Conservation (phyloP, 2,113 vertebrate species). For the Hypocryptadius cinnamomeus region DNA sequence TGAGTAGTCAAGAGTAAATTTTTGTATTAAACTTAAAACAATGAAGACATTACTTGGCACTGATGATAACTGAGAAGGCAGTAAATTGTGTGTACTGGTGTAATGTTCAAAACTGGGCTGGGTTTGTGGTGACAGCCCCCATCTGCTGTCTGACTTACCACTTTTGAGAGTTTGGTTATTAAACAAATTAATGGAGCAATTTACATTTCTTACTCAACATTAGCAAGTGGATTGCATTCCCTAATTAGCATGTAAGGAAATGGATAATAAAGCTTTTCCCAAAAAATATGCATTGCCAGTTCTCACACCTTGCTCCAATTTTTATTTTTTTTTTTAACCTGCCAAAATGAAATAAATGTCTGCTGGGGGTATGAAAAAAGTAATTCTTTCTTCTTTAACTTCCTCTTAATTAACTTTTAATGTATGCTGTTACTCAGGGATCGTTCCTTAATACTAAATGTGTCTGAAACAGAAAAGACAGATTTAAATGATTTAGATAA, state of each 20-base stretch:
- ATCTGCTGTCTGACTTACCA: background rate
- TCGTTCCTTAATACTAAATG: conserved; percentile 52
- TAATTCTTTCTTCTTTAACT: conserved; percentile 53
- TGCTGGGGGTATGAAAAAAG: conserved; percentile 27
- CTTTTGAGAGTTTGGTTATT: background rate
- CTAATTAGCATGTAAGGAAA: conserved; percentile 35
- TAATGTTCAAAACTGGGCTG: background rate
- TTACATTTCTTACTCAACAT: background rate
- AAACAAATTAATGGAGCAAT: conserved; percentile 14
- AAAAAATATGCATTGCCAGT: background rate
- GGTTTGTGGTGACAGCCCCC: background rate
- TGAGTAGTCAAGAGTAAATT: background rate
- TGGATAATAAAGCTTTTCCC: conserved; percentile 24
- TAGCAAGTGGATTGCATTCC: conserved; percentile 28
- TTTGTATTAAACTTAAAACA: background rate
- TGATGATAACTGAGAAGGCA: background rate
- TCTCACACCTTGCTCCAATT: conserved; percentile 30
- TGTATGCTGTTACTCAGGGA: conserved; percentile 48
- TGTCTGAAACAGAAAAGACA: conserved; percentile 51
- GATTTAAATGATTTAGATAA: conserved; percentile 70
- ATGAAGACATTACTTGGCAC: fast-evolving
- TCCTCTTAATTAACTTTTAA: conserved; percentile 72
- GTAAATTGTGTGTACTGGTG: background rate
- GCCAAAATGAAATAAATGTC: conserved; percentile 54
- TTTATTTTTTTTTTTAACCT: conserved; percentile 44